Evolutionary conservation across 2,888 invertebrate genomes (phyloP).

Genomic region (Troides oblongomaculatus): DNA sequence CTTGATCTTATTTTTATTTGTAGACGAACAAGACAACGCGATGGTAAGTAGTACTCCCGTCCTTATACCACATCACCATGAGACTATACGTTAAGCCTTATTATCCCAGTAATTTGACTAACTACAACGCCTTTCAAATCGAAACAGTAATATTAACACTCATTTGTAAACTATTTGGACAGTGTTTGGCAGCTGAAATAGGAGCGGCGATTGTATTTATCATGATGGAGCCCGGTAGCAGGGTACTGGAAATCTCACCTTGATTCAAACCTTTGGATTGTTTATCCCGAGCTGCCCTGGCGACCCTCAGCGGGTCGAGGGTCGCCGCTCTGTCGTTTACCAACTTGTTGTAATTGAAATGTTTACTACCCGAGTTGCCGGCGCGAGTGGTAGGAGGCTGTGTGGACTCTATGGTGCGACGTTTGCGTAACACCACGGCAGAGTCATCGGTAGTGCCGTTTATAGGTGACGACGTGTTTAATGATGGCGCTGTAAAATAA

Average conservation of each 20-base stretch:
- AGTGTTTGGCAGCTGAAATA: too few relatives aligned
- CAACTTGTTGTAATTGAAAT: slow-evolving; percentile 91
- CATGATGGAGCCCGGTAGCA: too few relatives aligned
- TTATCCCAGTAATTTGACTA: too few relatives aligned
- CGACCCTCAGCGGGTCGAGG: slow-evolving; percentile 35
- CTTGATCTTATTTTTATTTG: too few relatives aligned
- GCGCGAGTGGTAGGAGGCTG: slow-evolving; percentile 63
- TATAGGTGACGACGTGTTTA: slow-evolving; percentile 33
- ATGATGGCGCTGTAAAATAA: slow-evolving; percentile 8
- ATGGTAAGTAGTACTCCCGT: too few relatives aligned
- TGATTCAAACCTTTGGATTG: slow-evolving; percentile 62
- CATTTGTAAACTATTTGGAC: too few relatives aligned
- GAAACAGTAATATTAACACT: too few relatives aligned
- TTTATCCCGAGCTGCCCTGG: slow-evolving; percentile 55
- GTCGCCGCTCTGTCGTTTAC: slow-evolving; percentile 82
- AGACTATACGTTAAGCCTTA: too few relatives aligned
- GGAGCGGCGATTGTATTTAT: too few relatives aligned
- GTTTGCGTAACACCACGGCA: slow-evolving; percentile 58
- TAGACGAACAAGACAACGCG: too few relatives aligned
- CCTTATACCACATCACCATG: too few relatives aligned
- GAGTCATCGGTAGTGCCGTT: slow-evolving; percentile 53
- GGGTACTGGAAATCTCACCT: slow-evolving; percentile 44
- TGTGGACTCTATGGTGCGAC: slow-evolving; percentile 69
- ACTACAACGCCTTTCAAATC: too few relatives aligned
- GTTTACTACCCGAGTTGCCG: slow-evolving; percentile 77